phyloP scores from a whole-genome alignment of 2,797 vertebrate species.

The Falco naumanni region DNA sequence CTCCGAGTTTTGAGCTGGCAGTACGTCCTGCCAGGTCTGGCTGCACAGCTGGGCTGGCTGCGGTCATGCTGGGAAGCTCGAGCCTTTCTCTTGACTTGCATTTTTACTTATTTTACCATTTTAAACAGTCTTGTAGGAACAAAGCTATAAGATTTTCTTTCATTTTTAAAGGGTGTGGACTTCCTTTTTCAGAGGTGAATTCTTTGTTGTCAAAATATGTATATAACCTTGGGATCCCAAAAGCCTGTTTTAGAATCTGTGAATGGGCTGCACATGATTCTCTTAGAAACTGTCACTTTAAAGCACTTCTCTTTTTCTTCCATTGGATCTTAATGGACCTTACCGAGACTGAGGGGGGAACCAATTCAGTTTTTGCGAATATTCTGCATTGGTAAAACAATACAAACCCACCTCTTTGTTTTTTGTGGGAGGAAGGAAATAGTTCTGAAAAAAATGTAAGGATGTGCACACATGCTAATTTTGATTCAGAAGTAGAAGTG shows the following conservation, averaged over 20 bases:
- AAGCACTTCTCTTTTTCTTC: background rate
- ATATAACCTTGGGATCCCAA: background rate
- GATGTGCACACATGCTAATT: background rate
- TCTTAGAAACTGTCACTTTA: background rate
- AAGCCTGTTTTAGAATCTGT: background rate
- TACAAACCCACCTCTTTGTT: background rate
- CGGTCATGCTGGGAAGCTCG: rapidly evolving
- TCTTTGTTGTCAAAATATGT: background rate
- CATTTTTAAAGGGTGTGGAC: background rate
- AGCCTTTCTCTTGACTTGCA: background rate
- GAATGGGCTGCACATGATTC: background rate
- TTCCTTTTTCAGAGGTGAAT: background rate
- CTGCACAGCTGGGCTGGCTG: rapidly evolving
- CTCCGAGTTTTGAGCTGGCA: background rate
- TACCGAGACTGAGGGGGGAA: background rate
- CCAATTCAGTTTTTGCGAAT: background rate
- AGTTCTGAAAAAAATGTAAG: background rate
- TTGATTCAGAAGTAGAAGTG: background rate
- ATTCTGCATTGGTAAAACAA: background rate
- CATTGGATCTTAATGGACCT: background rate
- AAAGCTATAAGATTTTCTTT: background rate
- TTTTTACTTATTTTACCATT: background rate
- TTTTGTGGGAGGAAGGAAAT: background rate
- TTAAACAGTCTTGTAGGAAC: background rate
- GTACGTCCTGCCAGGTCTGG: background rate